phyloP scores from a whole-genome alignment of 2,888 invertebrate genomes.

The Criorhina ranunculi region DNA sequence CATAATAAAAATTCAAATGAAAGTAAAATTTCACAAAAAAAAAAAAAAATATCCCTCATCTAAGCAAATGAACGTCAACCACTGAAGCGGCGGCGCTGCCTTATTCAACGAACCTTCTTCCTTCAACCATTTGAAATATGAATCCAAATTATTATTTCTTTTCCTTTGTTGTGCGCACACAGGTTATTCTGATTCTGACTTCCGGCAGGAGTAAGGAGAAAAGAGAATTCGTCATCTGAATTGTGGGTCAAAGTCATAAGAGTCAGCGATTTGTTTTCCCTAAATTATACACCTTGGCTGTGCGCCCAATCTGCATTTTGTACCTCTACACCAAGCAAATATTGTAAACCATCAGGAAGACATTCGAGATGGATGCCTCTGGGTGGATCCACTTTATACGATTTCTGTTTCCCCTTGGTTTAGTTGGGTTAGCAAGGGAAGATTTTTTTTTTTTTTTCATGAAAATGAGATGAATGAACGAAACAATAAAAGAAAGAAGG shows the following conservation, averaged over 20 bases:
- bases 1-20: slow-evolving; percentile 74
- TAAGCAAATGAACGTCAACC: slow-evolving; percentile 56
- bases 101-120: slow-evolving; percentile 3
- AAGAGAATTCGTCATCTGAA: slow-evolving; percentile 60
- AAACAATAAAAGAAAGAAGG: slow-evolving; percentile 52
- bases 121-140: slow-evolving; percentile 62
- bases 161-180: not conserved
- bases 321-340: slow-evolving; percentile 1
- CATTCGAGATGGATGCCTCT: slow-evolving; percentile 25
- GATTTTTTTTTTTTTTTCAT: slow-evolving; percentile 11
- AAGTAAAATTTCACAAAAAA: slow-evolving; percentile 37
- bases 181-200: slow-evolving; percentile 44
- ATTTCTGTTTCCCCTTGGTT: slow-evolving; percentile 23
- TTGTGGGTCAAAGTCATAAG: slow-evolving; percentile 73
- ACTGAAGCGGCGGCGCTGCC: slow-evolving; percentile 1
- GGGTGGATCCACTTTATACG: slow-evolving; percentile 51
- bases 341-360: slow-evolving; percentile 37
- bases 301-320: not conserved
- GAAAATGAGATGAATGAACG: slow-evolving; percentile 56
- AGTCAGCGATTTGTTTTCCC: slow-evolving; percentile 51
- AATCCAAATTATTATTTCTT: slow-evolving; percentile 52
- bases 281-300: slow-evolving; percentile 35
- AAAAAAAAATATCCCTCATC: slow-evolving; percentile 51
- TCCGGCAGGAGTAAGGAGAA: not conserved
- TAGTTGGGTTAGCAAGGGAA: slow-evolving; percentile 4